Percentiles rank a stretch among this genome's conserved stretches.
Conservation (phyloP, 2,888 invertebrate species). For the Diaphora mendica region DNA sequence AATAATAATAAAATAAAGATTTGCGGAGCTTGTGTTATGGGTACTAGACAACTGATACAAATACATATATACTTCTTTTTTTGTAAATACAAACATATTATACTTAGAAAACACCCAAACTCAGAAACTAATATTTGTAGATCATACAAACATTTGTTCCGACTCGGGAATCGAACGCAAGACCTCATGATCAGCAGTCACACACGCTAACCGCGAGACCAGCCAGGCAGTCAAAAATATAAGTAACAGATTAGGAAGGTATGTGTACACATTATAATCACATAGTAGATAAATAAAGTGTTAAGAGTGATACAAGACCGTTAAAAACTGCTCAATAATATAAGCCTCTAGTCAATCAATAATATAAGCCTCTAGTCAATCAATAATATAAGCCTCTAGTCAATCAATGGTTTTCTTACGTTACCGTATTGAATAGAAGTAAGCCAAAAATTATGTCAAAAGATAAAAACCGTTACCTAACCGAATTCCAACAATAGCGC, state of each 20-base stretch:
- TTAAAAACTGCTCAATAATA: not conserved
- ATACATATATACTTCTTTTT: no score
- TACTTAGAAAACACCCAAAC: no score
- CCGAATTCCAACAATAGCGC: conserved; percentile 2
- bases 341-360: not conserved
- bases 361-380: not conserved
- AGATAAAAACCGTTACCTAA: not conserved
- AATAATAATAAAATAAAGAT: no score
- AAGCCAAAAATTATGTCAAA: not conserved
- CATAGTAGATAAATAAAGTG: not conserved
- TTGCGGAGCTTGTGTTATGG: no score
- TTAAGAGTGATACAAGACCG: not conserved
- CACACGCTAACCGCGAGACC: no score
- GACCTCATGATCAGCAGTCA: no score
- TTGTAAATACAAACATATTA: no score
- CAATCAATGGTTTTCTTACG: not conserved
- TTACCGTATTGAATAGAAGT: not conserved
- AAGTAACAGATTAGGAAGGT: not conserved
- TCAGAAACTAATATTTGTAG: no score
- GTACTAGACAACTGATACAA: no score
- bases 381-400: not conserved
- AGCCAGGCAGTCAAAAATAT: no score
- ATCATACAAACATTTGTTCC: no score
- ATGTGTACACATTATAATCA: not conserved
- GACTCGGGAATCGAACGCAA: no score